Evolutionary conservation across 2,888 invertebrate genomes (phyloP), one percentile per base, ranked within the genome.

Genomic region (Malthinus seriepunctatus): DNA sequence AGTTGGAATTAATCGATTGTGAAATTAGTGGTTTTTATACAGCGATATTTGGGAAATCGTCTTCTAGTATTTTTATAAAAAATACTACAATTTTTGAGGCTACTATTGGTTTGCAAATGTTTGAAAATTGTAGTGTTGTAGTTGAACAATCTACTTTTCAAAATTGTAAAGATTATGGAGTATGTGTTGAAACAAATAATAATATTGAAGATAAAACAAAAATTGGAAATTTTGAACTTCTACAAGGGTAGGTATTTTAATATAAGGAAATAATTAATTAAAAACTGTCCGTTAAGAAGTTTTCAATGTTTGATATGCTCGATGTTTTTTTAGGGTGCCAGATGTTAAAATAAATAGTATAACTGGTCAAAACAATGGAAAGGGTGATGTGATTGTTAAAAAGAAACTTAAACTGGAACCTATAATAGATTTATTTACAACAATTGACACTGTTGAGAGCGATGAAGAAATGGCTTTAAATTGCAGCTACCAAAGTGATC

Each of bases 11-110:
- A 3, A 72, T 80, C 8, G 77, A 81, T 61, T 84, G 83, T 48
- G 68, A 76, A 10, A 78, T 86, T 32, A 75, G 74, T 37, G 78
- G 81, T 35, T 82, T 86, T 70, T 79, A 81, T 7, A 81, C 80
- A n/a, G 83, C 81, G 1, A 71, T 86, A 44, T 78, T 81, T 14
- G 73, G 78, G 58, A 80, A 76, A 75, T 80, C 74, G 44, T 67
- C 68, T 62, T 79, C 77, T 39, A 75, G 66, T 62, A 76, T 79
- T 69, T 75, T 65, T 33, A 72, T 70, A 67, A 77, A 69, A 72
- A 70, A 74, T 69, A 66, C 67, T 51, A 61, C 69, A 56, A 70
- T 82, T 64, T 66, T 67, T 60, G 56, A 76, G 67, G 71, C 77
- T 42, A 69, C 71, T 62, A 66, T 69, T 45, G 77, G 76, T 8